phyloP scores from a whole-genome alignment of 2,113 vertebrate species.

The Eurystomus gularis region DNA sequence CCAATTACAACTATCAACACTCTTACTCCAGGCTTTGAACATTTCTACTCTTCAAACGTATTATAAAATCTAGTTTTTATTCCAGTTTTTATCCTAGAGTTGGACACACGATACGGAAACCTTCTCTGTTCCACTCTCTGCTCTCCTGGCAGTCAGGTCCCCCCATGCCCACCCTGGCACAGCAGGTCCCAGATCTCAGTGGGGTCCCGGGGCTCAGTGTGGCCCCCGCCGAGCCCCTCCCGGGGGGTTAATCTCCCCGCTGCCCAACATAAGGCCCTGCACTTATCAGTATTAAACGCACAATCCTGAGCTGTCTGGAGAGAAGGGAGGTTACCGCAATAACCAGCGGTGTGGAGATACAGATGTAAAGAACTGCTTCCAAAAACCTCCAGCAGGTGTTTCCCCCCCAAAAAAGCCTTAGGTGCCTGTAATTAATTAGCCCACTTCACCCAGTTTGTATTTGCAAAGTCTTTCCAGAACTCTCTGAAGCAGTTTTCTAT shows the following conservation, averaged over 20 bases:
- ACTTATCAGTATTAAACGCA: neutral
- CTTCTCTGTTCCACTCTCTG: fast-evolving
- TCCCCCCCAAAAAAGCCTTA: neutral
- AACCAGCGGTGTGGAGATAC: neutral
- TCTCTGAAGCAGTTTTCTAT: fast-evolving
- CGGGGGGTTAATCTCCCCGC: neutral
- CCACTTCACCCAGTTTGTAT: neutral
- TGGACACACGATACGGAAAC: fast-evolving
- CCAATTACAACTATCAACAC: too few species aligned
- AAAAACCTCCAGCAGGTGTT: neutral
- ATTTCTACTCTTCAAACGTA: fast-evolving
- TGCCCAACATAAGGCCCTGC: neutral
- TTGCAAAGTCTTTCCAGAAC: neutral
- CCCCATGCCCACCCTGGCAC: fast-evolving
- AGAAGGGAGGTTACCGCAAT: fast-evolving
- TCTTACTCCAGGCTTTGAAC: too few species aligned
- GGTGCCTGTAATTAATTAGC: neutral
- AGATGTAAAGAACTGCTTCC: neutral
- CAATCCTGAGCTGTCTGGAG: neutral
- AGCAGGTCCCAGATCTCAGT: neutral
- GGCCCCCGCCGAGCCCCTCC: neutral
- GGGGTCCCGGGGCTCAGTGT: neutral
- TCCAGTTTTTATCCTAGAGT: neutral
- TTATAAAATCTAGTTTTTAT: neutral
- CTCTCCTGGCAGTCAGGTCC: neutral